Base-by-base conservation (phyloP, 2,113 vertebrate genomes). In the Galbula dea region DNA sequence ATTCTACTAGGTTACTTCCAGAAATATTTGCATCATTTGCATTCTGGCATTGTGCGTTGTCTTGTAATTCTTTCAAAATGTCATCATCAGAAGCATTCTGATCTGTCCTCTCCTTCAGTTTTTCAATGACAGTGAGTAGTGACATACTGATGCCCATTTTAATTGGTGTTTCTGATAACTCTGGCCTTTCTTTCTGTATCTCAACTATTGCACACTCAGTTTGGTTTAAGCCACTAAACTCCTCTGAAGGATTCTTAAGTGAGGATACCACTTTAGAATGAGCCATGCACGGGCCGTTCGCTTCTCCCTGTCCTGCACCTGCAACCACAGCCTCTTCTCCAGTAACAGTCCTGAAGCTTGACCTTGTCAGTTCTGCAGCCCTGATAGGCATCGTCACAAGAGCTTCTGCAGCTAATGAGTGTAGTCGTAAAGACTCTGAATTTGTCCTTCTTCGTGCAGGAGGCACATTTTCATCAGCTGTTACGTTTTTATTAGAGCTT, bases 61-160 rank as follows among this genome's bases (percentile, higher is more conserved):
- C 99, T 92, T 99, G 99, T 6, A 99, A 89, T 84, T 99, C 99
- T 82, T 98, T 99, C 80, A 99, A 86, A 95, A 99, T 99, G 81
- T 99, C 99, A 18, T 99, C 99, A 3, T 99, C 99, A 0, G 99
- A 98, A 22, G 99, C 97, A 3, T 99, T 99, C 96, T 99, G 99
- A 95, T 99, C 99, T 1, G 99, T 99, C 93, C 99, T 98, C 92
- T 99, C 99, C 65, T 98, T 95, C 59, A 99, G 96, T 27, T 99
- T 98, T 66, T 99, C 99, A 19, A 99, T 99, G 65, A 99, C 99
- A 0, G 99, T 99, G 55, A 99, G 98, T 23, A 99, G 96, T 3
- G 99, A 99, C 97, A 98, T 98, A 83, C 99, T 99, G 96, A 99
- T 99, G 88, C 99, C 99, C 24, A 98, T 98, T 97, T 99, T 99